These are phyloP conservation scores for Lamellibrachia satsuma DNA, from an alignment of 2,888 invertebrate genomes.

Conservation along the genomic window DNA sequence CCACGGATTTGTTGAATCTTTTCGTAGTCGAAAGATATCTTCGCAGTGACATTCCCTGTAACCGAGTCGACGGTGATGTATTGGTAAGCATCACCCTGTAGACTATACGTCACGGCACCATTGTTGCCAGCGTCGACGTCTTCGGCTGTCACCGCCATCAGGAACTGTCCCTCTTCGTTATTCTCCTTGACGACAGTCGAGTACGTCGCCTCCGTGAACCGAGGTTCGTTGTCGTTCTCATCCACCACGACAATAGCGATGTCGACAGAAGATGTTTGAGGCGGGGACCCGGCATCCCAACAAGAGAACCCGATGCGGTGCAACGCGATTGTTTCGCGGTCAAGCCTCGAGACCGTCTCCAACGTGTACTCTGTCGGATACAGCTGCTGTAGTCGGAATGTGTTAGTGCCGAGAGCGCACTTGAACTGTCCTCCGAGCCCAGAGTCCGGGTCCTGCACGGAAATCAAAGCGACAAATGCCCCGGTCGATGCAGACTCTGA, in stretches of 20 bases:
- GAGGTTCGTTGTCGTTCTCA: conserved; percentile 30
- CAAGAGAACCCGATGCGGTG: conserved; percentile 25
- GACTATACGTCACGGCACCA: conserved; percentile 22
- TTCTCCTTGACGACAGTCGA: conserved; percentile 24
- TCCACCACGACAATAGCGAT: conserved; percentile 25
- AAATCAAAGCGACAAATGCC: conserved; percentile 28
- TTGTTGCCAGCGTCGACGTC: conserved; percentile 23
- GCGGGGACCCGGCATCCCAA: conserved; percentile 26
- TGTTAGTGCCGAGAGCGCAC: background rate
- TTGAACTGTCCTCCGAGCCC: conserved; percentile 24
- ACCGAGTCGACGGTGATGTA: conserved; percentile 13
- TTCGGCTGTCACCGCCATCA: conserved; percentile 22
- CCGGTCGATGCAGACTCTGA: conserved; percentile 25
- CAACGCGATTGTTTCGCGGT: conserved; percentile 22
- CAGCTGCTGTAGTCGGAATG: background rate
- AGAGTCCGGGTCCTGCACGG: conserved; percentile 27
- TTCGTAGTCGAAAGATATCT: background rate
- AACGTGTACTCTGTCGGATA: conserved; percentile 23
- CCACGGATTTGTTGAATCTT: background rate
- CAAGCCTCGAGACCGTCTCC: conserved; percentile 25
- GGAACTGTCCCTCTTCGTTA: background rate
- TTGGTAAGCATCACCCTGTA: background rate
- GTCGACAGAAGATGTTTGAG: background rate
- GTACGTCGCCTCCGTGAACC: conserved; percentile 20
- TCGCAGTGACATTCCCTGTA: background rate